Evolutionary conservation across 2,888 invertebrate species (phyloP).

Genomic region (Apodemia hepburni): DNA sequence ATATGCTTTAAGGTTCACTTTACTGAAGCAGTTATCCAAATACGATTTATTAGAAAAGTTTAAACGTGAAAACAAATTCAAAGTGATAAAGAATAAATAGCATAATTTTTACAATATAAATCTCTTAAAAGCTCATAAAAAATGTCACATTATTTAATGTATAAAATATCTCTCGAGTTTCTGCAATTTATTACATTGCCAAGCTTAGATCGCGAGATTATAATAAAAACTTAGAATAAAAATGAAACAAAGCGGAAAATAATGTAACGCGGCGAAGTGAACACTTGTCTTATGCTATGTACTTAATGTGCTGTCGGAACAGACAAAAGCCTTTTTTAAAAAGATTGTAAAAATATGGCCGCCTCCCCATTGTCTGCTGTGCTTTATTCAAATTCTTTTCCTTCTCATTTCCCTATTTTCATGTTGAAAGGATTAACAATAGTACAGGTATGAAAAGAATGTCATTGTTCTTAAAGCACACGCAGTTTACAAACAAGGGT

Average conservation of each 20-base stretch:
- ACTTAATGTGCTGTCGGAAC: conserved; percentile 62
- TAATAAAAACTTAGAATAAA: conserved; percentile 35
- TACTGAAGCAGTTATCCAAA: neutral
- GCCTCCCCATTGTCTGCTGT: conserved; percentile 53
- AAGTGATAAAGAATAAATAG: conserved; percentile 9
- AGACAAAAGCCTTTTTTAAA: conserved; percentile 63
- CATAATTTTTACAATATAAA: conserved; percentile 14
- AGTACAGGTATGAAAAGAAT: conserved; percentile 49
- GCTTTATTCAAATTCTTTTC: conserved; percentile 63
- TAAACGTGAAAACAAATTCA: neutral
- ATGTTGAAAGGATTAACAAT: conserved; percentile 72
- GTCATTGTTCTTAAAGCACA: conserved; percentile 21
- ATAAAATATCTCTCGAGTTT: conserved; percentile 10
- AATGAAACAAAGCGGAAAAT: conserved; percentile 50
- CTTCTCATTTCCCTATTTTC: conserved; percentile 71
- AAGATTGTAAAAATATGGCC: conserved; percentile 69
- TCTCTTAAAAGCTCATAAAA: conserved; percentile 13
- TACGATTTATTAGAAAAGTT: neutral
- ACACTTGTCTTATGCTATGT: conserved; percentile 70
- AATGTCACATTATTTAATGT: conserved; percentile 13
- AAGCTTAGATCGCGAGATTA: conserved; percentile 26
- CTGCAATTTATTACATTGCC: conserved; percentile 11
- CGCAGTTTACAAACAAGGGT: conserved; percentile 6
- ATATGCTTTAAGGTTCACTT: neutral
- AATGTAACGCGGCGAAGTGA: conserved; percentile 52